Percentiles rank a stretch among this genome's conserved stretches.
Conservation (phyloP, 2,888 invertebrate genomes). For the Xanthia togata region DNA sequence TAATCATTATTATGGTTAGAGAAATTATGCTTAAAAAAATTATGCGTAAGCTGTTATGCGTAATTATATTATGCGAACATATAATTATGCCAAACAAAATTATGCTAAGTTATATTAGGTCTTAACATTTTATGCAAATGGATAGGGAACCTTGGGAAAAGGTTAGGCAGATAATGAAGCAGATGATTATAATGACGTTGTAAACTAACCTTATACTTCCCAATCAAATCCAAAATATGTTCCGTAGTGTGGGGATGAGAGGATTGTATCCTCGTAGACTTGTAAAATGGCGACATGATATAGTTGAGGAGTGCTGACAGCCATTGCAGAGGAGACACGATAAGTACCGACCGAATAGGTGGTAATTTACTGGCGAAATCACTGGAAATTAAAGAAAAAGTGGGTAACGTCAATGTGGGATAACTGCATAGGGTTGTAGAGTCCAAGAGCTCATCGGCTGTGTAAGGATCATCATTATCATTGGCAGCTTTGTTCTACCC, state of each 20-base stretch:
- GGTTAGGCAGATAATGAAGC: too few species aligned
- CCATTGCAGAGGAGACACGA: constrained; percentile 75
- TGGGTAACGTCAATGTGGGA: neutral
- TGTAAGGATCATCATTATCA: neutral
- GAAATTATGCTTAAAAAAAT: too few species aligned
- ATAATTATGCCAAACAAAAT: too few species aligned
- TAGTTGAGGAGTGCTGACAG: constrained; percentile 65
- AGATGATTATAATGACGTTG: neutral
- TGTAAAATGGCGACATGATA: constrained; percentile 63
- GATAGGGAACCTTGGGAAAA: too few species aligned
- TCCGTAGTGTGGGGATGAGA: constrained; percentile 65
- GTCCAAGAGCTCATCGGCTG: neutral
- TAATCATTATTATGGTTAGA: too few species aligned
- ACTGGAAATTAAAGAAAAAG: constrained; percentile 53
- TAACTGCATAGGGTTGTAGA: neutral
- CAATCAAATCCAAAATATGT: constrained; percentile 69
- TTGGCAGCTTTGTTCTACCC: neutral
- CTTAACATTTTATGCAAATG: too few species aligned
- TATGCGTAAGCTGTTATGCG: too few species aligned
- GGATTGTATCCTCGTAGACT: constrained; percentile 69
- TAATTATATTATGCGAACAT: too few species aligned
- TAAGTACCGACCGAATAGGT: constrained; percentile 53
- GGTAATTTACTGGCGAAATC: constrained; percentile 67
- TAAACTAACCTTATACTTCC: constrained; percentile 69
- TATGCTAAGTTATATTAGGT: too few species aligned